These are phyloP conservation scores for Patiria miniata DNA, from an alignment of 35 echinoderm and acorn worm genomes.

Conservation along the genomic window DNA sequence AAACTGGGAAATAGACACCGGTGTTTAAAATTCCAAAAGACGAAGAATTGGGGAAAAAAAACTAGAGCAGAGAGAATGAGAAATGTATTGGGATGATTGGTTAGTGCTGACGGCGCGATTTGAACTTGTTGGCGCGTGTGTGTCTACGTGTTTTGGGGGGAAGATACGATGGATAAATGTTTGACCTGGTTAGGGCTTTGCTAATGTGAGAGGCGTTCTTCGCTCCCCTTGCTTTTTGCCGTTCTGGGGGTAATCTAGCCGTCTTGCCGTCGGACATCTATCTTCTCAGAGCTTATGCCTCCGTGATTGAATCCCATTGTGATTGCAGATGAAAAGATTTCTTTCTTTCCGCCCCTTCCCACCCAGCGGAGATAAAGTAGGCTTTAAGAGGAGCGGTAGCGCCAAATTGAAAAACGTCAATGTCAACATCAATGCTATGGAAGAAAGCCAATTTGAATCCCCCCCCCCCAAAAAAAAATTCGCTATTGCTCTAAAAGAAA, in stretches of 20 bases:
- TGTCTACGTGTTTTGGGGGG: neutral
- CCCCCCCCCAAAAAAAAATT: too few relatives aligned
- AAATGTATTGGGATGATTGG: neutral
- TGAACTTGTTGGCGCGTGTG: too few relatives aligned
- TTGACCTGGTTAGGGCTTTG: slow-evolving; percentile 1
- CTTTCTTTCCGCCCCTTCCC: neutral
- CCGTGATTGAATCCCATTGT: slow-evolving; percentile 13
- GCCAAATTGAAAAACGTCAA: neutral
- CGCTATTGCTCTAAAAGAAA: too few relatives aligned
- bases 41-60: neutral
- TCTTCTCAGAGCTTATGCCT: neutral
- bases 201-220: neutral
- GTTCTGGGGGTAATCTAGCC: neutral
- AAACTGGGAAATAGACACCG: slow-evolving; percentile 8
- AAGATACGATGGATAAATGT: neutral
- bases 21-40: neutral
- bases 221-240: too few relatives aligned
- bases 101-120: neutral
- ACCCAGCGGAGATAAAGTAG: neutral
- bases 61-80: neutral
- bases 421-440: neutral
- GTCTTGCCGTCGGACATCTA: slow-evolving; percentile 1
- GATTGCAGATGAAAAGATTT: slow-evolving; percentile 12
- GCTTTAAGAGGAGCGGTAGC: neutral
- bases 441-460: neutral